Base-by-base conservation (phyloP, 2,888 invertebrate species). In the Thymelicus acteon region DNA sequence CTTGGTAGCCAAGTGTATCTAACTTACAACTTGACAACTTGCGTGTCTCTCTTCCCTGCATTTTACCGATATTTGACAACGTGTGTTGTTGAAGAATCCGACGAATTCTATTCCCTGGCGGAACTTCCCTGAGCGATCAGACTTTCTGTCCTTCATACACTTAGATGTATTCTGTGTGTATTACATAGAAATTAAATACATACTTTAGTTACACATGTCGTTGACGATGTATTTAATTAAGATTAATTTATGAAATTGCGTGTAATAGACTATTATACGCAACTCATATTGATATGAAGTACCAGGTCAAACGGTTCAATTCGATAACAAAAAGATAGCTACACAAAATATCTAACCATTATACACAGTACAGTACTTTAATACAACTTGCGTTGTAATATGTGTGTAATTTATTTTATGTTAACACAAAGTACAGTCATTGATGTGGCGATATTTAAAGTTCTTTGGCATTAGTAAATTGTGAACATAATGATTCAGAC, bases 241-340 rank as follows among this genome's bases (percentile, higher is more conserved):
- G 75, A 74, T 76, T 64, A 74, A 75, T 76, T 54, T 15, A 54
- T 54, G 24, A 54, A 54, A 54, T 54, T 54, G 54, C 54, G 19
- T 54, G 54, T 54, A 54, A 54, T 8, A 10, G 44, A 4, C 44
- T 10, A 44, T 44, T 12, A 44, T 58, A 39, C 70, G 75, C 71
- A 79, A 74, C 79, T 66, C 68, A 75, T 75, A 66, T 76, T 67
- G 65, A 60, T 52, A 40, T 74, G 67, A 63, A 70, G 66, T 72
- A 73, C 72, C 84, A 83, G 89, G 85, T 90, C 89, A 87, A 72
- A 77, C 65, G 83, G 89, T 88, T 90, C 89, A 89, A 78, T 76
- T 72, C 78, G 89, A 88, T 89, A 88, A 71, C 13, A 44, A 58
- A 60, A 64, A 19, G 70, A 70, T 44, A 48, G 57, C 57, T 48